phyloP scores from a whole-genome alignment of 2,888 invertebrate genomes.

The Tortricodes alternella region DNA sequence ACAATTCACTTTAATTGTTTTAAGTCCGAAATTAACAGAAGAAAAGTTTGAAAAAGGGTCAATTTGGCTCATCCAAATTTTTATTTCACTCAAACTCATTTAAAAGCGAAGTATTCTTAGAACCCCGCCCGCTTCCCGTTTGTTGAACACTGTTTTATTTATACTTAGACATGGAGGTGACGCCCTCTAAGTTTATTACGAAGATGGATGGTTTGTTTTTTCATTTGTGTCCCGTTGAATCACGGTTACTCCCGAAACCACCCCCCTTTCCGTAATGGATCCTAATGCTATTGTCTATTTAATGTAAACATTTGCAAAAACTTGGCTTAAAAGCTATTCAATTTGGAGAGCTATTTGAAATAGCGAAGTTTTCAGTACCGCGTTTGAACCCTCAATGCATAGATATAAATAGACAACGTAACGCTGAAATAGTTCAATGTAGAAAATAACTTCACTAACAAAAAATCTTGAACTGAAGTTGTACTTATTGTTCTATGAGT shows the following conservation, averaged over 20 bases:
- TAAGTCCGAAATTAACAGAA: too few species aligned
- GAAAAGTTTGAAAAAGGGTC: conserved; percentile 5
- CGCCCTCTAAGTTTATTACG: conserved; percentile 34
- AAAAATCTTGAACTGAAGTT: too few species aligned
- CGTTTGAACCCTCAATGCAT: conserved; percentile 29
- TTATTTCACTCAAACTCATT: conserved; percentile 19
- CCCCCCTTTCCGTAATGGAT: conserved; percentile 34
- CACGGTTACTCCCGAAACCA: conserved; percentile 22
- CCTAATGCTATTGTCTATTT: conserved; percentile 29
- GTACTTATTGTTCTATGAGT: too few species aligned
- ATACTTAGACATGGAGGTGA: conserved; percentile 28
- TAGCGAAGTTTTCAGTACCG: conserved; percentile 16
- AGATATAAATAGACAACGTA: too few species aligned
- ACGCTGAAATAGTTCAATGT: too few species aligned
- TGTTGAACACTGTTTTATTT: conserved; percentile 31
- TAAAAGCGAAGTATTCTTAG: conserved; percentile 7
- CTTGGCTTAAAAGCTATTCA: conserved; percentile 15
- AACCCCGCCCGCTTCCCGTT: conserved; percentile 11
- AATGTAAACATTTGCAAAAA: conserved; percentile 21
- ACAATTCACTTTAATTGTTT: too few species aligned
- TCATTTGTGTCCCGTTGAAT: conserved; percentile 27
- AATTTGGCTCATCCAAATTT: conserved; percentile 7
- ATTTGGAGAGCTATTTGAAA: conserved; percentile 9
- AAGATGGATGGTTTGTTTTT: conserved; percentile 36
- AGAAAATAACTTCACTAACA: too few species aligned